phyloP scores from a whole-genome alignment of 2,797 vertebrate species.

The Lepidocolaptes lacrymiger region DNA sequence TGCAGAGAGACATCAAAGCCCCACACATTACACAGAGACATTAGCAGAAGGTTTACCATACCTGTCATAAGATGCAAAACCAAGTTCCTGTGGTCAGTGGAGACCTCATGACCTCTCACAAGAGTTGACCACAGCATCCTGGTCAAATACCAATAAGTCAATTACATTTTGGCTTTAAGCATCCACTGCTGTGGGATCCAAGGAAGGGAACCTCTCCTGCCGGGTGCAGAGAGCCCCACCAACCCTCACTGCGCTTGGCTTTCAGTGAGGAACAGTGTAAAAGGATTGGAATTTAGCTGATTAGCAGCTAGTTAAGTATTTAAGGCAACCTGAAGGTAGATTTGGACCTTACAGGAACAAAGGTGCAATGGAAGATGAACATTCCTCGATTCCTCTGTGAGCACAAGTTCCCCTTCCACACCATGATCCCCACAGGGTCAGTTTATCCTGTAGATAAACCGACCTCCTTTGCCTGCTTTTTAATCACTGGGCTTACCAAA shows the following conservation, averaged over 20 bases:
- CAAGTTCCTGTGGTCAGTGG: conserved; percentile 34
- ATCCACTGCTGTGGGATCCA: not conserved
- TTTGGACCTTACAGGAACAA: not conserved
- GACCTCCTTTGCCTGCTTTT: not conserved
- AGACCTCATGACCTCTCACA: conserved; percentile 33
- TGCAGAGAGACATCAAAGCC: conserved; percentile 39
- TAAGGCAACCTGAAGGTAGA: not conserved
- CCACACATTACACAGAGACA: not conserved
- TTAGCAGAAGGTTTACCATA: not conserved
- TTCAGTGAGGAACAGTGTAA: not conserved
- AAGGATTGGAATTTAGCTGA: not conserved
- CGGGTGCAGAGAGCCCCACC: accelerated
- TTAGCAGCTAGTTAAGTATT: not conserved
- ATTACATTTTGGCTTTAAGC: not conserved
- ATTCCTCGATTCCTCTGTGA: accelerated
- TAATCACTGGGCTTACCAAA: not conserved
- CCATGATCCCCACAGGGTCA: accelerated
- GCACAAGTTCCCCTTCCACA: not conserved
- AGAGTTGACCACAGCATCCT: conserved; percentile 25
- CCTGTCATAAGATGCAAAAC: conserved; percentile 6
- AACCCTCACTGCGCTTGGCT: not conserved
- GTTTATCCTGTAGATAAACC: not conserved
- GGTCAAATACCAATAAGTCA: not conserved
- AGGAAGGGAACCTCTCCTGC: not conserved
- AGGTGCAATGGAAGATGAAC: not conserved